phyloP scores from a whole-genome alignment of 2,888 invertebrate species.

The Miltochrista miniata region DNA sequence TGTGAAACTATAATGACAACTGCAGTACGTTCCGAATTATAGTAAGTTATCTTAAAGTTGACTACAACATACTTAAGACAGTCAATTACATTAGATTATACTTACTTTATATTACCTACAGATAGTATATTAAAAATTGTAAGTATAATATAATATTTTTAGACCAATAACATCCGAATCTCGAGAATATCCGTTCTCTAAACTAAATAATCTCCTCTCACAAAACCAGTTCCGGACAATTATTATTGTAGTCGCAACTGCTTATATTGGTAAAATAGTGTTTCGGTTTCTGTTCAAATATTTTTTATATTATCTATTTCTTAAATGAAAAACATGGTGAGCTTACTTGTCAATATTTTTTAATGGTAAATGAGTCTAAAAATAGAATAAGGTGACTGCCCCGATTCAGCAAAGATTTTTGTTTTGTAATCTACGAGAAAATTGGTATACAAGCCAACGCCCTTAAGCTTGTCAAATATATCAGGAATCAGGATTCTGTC shows the following conservation, averaged over 20 bases:
- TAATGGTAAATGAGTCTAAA: too few relatives aligned
- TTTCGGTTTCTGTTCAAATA: neutral
- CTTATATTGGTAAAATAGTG: neutral
- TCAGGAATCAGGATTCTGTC: neutral
- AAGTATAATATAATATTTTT: neutral
- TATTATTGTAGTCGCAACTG: neutral
- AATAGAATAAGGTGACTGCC: too few relatives aligned
- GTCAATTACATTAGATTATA: neutral
- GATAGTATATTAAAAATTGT: neutral
- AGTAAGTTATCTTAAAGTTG: neutral
- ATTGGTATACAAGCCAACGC: conserved; percentile 1
- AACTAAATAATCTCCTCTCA: neutral
- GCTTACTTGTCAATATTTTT: too few relatives aligned
- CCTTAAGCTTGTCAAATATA: neutral
- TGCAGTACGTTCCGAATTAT: too few relatives aligned
- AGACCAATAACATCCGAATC: neutral
- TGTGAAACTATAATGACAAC: too few relatives aligned
- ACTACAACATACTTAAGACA: neutral
- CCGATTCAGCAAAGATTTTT: too few relatives aligned
- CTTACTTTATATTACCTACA: too few relatives aligned
- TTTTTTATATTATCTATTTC: neutral
- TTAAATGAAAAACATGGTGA: too few relatives aligned
- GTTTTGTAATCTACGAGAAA: neutral
- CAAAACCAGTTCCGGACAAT: conserved; percentile 9
- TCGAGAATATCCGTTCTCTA: neutral